Evolutionary conservation across 2,888 invertebrate species (phyloP).

Genomic region (Dusona sp.): DNA sequence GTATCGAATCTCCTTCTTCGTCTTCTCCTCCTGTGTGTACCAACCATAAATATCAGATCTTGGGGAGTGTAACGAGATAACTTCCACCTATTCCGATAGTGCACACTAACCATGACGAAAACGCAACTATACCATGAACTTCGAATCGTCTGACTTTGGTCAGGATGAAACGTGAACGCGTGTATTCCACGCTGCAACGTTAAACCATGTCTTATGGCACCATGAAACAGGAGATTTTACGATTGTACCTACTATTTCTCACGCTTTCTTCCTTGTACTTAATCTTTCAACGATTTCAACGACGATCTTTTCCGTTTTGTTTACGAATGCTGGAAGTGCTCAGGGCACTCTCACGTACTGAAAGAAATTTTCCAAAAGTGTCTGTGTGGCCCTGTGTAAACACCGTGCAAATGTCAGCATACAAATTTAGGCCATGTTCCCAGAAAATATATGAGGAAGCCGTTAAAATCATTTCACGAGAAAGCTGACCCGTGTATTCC

Average conservation of each 20-base stretch:
- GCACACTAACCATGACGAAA: conserved; percentile 15
- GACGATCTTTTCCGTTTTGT: conserved; percentile 50
- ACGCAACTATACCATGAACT: conserved; percentile 32
- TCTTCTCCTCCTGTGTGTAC: conserved; percentile 57
- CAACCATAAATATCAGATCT: conserved; percentile 71
- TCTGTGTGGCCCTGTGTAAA: background rate
- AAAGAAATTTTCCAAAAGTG: conserved; percentile 46
- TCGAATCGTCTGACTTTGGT: conserved; percentile 49
- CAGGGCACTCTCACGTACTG: background rate
- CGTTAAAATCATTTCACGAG: background rate
- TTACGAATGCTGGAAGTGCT: conserved; percentile 48
- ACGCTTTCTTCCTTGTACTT: background rate
- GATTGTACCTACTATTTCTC: conserved; percentile 5
- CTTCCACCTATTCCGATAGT: conserved; percentile 68
- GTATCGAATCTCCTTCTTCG: background rate
- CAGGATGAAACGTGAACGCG: conserved; percentile 26
- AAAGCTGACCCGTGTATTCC: background rate
- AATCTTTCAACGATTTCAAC: conserved; percentile 19
- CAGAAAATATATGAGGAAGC: background rate
- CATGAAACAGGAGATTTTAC: conserved; percentile 44
- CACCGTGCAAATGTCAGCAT: background rate
- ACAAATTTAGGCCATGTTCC: background rate
- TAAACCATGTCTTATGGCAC: conserved; percentile 21
- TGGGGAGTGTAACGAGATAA: conserved; percentile 73
- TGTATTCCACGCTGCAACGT: conserved; percentile 22